Conservation (phyloP, 2,888 invertebrate genomes). For the Lypha dubia region DNA sequence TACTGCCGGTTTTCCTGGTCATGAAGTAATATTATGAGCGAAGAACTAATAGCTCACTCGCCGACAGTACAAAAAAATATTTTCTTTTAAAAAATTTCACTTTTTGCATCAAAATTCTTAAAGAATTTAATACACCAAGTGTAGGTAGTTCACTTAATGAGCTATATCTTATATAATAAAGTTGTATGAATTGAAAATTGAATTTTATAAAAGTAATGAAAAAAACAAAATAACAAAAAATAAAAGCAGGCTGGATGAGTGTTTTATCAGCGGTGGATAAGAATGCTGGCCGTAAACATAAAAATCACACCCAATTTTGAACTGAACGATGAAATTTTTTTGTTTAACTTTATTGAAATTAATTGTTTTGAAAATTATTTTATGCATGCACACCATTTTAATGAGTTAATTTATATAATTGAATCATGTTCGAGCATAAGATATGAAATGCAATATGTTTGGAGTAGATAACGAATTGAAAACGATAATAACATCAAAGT, state of each 20-base stretch:
- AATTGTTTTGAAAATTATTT: constrained; percentile 48
- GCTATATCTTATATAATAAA: not conserved
- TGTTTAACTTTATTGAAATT: constrained; percentile 48
- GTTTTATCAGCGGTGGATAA: constrained; percentile 18
- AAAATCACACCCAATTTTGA: constrained; percentile 66
- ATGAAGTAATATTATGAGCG: too few relatives aligned
- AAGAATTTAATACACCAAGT: not conserved
- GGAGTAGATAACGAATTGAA: not conserved
- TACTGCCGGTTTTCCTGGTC: too few relatives aligned
- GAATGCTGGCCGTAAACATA: constrained; percentile 33
- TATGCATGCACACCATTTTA: constrained; percentile 3
- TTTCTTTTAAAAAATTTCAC: not conserved
- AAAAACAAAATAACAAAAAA: not conserved
- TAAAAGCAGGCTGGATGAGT: not conserved
- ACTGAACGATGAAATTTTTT: constrained; percentile 42
- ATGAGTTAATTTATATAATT: constrained; percentile 45
- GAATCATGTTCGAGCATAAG: constrained; percentile 9
- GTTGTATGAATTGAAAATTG: constrained; percentile 35
- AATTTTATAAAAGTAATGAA: constrained; percentile 32
- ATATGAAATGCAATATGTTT: constrained; percentile 2
- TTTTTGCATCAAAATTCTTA: not conserved
- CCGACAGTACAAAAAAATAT: too few relatives aligned
- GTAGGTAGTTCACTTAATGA: not conserved
- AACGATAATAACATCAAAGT: too few relatives aligned
- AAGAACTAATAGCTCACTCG: too few relatives aligned